phyloP scores from a whole-genome alignment of 2,113 vertebrate species.

The Notechis scutatus region DNA sequence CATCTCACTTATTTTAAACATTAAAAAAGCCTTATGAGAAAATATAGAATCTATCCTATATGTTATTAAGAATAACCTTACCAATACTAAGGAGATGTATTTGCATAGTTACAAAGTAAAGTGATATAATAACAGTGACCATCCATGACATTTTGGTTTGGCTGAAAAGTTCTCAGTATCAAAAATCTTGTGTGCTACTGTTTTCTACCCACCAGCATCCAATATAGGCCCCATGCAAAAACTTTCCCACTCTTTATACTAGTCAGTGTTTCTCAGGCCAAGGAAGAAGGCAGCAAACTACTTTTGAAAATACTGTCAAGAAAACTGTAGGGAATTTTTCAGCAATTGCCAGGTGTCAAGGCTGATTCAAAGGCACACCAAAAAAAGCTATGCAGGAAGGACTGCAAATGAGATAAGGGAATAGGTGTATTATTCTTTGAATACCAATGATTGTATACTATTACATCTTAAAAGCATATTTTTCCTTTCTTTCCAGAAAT shows the following conservation, averaged over 20 bases:
- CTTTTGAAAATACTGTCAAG: neutral
- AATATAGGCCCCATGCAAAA: neutral
- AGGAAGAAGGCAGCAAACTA: neutral
- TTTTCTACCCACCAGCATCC: neutral
- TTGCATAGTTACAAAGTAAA: neutral
- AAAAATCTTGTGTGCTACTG: neutral
- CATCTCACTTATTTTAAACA: neutral
- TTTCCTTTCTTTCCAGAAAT: conserved; percentile 81
- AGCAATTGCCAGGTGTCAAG: neutral
- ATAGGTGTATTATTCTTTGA: neutral
- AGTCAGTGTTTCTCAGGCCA: neutral
- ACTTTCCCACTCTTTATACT: neutral
- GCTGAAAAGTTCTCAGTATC: neutral
- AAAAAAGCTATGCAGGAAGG: neutral
- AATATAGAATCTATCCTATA: neutral
- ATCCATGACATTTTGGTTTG: neutral
- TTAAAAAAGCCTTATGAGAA: neutral
- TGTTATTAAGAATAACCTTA: neutral
- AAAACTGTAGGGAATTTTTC: neutral
- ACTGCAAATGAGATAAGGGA: neutral
- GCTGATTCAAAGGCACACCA: neutral
- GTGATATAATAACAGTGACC: neutral
- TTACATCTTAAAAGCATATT: conserved; percentile 30
- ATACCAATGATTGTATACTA: conserved; percentile 24
- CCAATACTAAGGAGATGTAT: neutral